These are phyloP conservation scores for Nilaparvata lugens DNA, from an alignment of 1,140 invertebrate species.

Conservation along the genomic window DNA sequence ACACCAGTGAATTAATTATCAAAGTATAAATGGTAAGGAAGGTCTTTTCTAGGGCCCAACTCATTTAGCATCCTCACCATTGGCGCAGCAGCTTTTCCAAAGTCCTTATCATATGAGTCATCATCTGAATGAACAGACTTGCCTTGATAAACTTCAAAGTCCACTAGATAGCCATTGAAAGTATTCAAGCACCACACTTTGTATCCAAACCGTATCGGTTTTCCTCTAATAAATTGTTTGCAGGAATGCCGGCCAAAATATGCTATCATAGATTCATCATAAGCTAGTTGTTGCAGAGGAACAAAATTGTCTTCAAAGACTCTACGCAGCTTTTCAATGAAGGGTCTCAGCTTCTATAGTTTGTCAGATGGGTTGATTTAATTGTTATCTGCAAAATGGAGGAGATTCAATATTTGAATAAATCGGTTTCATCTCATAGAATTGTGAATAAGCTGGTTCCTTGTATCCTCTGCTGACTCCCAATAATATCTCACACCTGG, in stretches of 20 bases:
- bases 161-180: constrained; percentile 20
- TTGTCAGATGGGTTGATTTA: constrained; percentile 11
- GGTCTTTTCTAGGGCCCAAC: constrained; percentile 12
- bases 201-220: constrained; percentile 25
- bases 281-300: constrained; percentile 14
- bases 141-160: constrained; percentile 31
- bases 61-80: constrained; percentile 24
- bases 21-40: constrained; percentile 23
- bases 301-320: constrained; percentile 22
- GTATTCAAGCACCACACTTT: constrained; percentile 24
- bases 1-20: constrained; percentile 30
- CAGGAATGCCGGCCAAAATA: constrained; percentile 29
- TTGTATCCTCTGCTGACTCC: constrained; percentile 14
- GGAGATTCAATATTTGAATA: constrained; percentile 6
- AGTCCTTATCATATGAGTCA: constrained; percentile 18
- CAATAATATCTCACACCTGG: constrained; percentile 17
- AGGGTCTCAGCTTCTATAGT: constrained; percentile 15
- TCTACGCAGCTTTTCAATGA: constrained; percentile 13
- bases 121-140: constrained; percentile 18
- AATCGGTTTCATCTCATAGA: constrained; percentile 15
- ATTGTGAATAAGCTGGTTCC: constrained; percentile 15
- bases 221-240: constrained; percentile 28
- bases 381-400: constrained; percentile 15
- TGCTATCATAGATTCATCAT: constrained; percentile 27
- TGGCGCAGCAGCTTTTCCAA: constrained; percentile 26